These are phyloP conservation scores for Drosophila rubida DNA, from an alignment of 2,888 invertebrate genomes.

Conservation along the genomic window DNA sequence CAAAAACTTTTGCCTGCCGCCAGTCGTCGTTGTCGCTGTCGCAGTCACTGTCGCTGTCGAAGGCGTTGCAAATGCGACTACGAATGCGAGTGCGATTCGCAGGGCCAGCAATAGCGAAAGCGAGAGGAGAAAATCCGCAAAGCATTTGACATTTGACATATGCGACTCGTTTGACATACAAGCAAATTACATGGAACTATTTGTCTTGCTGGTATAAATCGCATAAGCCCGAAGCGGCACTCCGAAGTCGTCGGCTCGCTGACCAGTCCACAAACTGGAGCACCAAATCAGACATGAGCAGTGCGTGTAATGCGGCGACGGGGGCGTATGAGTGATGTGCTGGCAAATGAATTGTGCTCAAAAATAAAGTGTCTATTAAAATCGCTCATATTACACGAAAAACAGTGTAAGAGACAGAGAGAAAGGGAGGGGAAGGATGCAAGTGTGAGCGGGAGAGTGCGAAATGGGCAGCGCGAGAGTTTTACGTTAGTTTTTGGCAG, in stretches of 20 bases:
- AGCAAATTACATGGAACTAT: slow-evolving; percentile 77
- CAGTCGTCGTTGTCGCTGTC: slow-evolving; percentile 33
- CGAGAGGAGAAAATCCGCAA: slow-evolving; percentile 39
- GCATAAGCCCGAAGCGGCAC: slow-evolving; percentile 54
- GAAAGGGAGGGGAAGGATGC: background rate
- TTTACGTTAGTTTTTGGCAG: slow-evolving; percentile 51
- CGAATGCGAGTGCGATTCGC: slow-evolving; percentile 1
- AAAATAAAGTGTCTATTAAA: slow-evolving; percentile 51
- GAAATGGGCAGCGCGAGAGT: slow-evolving; percentile 22
- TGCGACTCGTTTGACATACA: slow-evolving; percentile 74
- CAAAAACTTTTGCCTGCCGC: slow-evolving; percentile 57
- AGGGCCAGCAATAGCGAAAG: background rate
- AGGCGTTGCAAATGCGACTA: slow-evolving; percentile 14
- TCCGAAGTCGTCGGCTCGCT: slow-evolving; percentile 23
- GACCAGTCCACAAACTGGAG: slow-evolving; percentile 22
- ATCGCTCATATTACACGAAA: slow-evolving; percentile 18
- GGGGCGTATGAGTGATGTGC: slow-evolving; percentile 46
- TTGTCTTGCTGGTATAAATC: slow-evolving; percentile 69
- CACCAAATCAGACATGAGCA: slow-evolving; percentile 20
- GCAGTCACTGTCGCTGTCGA: slow-evolving; percentile 34
- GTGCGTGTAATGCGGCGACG: background rate
- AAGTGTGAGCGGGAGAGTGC: background rate
- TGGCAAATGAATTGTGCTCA: slow-evolving; percentile 37
- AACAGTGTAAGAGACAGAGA: background rate
- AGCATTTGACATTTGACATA: slow-evolving; percentile 75